phyloP scores from a whole-genome alignment of 2,888 invertebrate genomes.

The Candidula unifasciata region DNA sequence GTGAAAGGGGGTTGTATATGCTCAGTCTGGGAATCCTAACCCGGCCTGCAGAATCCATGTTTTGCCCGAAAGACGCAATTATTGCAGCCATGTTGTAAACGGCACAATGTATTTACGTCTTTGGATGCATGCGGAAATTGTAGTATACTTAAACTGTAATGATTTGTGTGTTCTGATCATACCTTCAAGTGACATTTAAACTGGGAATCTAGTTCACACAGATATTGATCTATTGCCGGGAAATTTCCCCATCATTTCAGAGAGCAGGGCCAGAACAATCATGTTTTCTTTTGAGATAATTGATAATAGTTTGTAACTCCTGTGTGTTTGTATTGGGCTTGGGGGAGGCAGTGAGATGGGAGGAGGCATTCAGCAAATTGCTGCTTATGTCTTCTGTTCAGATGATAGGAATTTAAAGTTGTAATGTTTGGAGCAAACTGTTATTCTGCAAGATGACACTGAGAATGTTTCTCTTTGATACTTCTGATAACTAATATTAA shows the following conservation, averaged over 20 bases:
- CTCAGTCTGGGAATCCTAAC: no score
- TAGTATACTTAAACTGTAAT: no score
- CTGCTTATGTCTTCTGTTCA: neutral
- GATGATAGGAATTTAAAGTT: conserved; percentile 14
- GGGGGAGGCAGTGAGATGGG: neutral
- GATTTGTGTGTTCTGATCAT: no score
- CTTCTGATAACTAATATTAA: neutral
- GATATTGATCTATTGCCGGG: neutral
- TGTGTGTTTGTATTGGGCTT: neutral
- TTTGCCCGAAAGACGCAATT: no score
- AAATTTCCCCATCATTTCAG: neutral
- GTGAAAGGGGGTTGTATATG: no score
- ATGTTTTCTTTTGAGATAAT: conserved; percentile 4
- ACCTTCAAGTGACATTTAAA: neutral
- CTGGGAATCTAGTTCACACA: neutral
- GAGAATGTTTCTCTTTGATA: neutral
- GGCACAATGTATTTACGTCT: no score
- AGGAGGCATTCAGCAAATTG: neutral
- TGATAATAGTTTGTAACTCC: neutral
- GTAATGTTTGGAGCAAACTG: neutral
- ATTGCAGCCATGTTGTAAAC: no score
- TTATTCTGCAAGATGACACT: neutral
- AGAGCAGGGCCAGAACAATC: neutral
- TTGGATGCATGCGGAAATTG: no score
- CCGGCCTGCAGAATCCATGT: no score